phyloP scores from a whole-genome alignment of 2,888 invertebrate genomes.

The Heliothis peltigera region DNA sequence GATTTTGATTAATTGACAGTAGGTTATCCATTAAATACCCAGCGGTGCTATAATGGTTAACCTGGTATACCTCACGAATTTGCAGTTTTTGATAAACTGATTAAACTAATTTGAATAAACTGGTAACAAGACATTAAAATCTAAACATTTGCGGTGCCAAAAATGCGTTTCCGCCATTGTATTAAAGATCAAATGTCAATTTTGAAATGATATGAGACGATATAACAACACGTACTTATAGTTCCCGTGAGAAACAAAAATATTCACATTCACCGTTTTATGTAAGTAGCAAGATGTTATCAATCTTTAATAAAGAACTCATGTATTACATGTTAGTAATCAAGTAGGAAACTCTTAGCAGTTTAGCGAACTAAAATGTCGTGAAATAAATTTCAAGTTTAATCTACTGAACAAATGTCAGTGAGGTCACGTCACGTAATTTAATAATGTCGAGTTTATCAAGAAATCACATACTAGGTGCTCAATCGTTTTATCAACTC shows the following conservation, averaged over 20 bases:
- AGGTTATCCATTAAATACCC: neutral
- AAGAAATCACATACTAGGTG: neutral
- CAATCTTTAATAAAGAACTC: too few species aligned
- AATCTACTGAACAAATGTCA: constrained; percentile 3
- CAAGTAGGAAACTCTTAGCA: constrained; percentile 9
- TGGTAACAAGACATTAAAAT: too few species aligned
- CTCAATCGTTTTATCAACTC: neutral
- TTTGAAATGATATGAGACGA: too few species aligned
- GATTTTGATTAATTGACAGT: neutral
- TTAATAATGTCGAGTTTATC: neutral
- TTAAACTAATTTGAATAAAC: neutral
- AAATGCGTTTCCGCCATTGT: too few species aligned
- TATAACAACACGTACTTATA: too few species aligned
- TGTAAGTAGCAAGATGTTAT: too few species aligned
- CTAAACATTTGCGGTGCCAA: too few species aligned
- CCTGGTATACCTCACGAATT: too few species aligned
- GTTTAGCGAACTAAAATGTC: constrained; percentile 10
- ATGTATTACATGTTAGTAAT: neutral
- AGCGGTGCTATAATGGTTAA: neutral
- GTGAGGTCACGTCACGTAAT: neutral
- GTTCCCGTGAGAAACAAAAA: too few species aligned
- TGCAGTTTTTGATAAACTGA: too few species aligned
- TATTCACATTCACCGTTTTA: too few species aligned
- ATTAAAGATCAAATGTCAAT: too few species aligned
- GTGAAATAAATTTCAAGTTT: constrained; percentile 4